Conservation (phyloP, 2,113 vertebrate species). For the Chaetura pelagica region DNA sequence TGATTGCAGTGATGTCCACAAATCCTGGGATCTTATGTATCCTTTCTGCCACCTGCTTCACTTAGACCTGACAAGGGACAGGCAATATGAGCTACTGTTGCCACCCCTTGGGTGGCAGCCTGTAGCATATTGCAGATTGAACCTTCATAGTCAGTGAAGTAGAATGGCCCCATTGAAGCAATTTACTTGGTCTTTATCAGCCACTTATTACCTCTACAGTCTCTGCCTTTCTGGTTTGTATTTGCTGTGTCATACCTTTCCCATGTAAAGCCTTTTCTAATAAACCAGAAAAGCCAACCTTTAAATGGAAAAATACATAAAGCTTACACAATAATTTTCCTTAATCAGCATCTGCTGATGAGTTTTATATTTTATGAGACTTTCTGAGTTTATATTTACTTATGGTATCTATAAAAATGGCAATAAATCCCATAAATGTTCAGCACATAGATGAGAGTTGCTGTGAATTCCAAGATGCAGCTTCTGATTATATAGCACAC, state of each 20-base stretch:
- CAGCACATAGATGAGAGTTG: background rate
- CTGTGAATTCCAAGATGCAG: slow-evolving; percentile 17
- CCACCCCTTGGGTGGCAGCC: background rate
- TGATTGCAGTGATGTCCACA: background rate
- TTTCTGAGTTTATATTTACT: slow-evolving; percentile 44
- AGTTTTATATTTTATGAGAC: slow-evolving; percentile 27
- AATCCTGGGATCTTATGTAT: background rate
- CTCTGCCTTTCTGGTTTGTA: background rate
- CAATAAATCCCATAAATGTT: slow-evolving; percentile 48
- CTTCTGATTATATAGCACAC: background rate
- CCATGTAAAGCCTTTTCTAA: background rate
- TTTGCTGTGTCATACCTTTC: background rate
- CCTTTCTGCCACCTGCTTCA: background rate
- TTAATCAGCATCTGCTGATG: slow-evolving; percentile 50
- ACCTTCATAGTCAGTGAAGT: background rate
- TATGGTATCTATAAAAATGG: slow-evolving; percentile 31
- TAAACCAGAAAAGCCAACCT: background rate
- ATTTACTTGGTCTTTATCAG: background rate
- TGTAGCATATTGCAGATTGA: background rate
- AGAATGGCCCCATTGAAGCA: background rate
- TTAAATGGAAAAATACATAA: background rate
- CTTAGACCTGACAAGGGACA: background rate
- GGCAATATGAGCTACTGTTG: background rate
- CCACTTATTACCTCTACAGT: background rate
- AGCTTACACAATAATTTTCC: slow-evolving; percentile 15